phyloP scores from a whole-genome alignment of 2,888 invertebrate species.

The Polia nebulosa region DNA sequence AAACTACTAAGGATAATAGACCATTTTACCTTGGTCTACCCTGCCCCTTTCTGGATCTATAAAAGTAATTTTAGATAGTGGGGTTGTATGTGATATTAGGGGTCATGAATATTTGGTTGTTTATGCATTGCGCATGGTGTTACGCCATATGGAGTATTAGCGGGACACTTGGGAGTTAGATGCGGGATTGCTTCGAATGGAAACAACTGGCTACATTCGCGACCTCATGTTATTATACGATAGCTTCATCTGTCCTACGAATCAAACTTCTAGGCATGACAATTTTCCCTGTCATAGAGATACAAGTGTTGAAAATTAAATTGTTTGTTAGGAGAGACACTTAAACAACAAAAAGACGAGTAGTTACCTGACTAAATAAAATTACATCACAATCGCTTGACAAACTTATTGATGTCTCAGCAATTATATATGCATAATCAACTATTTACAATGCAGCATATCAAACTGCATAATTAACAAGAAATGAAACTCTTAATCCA shows the following conservation, averaged over 20 bases:
- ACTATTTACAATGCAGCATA: conserved; percentile 14
- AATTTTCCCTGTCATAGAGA: not conserved
- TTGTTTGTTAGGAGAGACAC: no score
- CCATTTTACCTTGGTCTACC: conserved; percentile 73
- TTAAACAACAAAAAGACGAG: not conserved
- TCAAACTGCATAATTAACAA: conserved; percentile 59
- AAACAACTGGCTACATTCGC: conserved; percentile 87
- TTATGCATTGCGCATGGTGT: conserved; percentile 82
- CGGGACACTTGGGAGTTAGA: conserved; percentile 87
- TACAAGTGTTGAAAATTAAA: not conserved
- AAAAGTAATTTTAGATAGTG: conserved; percentile 12
- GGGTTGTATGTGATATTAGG: conserved; percentile 49
- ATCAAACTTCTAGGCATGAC: not conserved
- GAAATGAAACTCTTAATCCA: conserved; percentile 76
- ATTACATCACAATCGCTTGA: not conserved
- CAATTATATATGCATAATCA: conserved; percentile 24
- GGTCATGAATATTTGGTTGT: conserved; percentile 78
- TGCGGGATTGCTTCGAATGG: conserved; percentile 83
- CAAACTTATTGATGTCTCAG: conserved; percentile 5
- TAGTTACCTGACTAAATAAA: not conserved
- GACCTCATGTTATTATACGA: conserved; percentile 48
- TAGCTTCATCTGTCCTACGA: conserved; percentile 23
- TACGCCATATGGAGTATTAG: conserved; percentile 90
- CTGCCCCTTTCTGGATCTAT: conserved; percentile 38
- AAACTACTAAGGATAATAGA: conserved; percentile 80